Percentiles rank a stretch among this genome's conserved stretches.
Evolutionary conservation across 2,888 invertebrate genomes (phyloP).

Genomic region (Gerosis bhagava): DNA sequence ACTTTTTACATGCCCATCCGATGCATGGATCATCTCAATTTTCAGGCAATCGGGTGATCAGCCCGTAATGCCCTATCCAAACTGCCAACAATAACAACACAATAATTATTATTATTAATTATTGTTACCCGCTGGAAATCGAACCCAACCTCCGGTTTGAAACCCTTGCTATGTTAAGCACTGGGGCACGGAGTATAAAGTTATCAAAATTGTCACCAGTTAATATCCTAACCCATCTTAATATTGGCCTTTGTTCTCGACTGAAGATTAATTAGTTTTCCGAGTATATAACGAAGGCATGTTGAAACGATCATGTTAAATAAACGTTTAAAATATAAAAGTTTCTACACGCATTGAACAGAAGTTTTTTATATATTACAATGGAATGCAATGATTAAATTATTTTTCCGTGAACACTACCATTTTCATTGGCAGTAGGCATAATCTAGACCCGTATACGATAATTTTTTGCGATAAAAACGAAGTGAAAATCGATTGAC

Average conservation of each 20-base stretch:
- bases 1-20: no score
- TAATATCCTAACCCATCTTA: neutral
- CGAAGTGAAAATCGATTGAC: constrained; percentile 35
- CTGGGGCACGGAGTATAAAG: no score
- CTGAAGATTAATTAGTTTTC: constrained; percentile 3
- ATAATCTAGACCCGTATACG: constrained; percentile 32
- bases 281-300: neutral
- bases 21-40: no score
- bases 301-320: constrained; percentile 6
- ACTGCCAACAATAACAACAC: no score
- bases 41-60: no score
- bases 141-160: no score
- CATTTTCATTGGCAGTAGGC: constrained; percentile 23
- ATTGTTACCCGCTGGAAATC: no score
- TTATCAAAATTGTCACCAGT: constrained; percentile 1
- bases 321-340: constrained; percentile 11
- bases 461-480: constrained; percentile 36
- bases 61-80: no score
- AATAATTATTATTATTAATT: no score
- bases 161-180: no score
- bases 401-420: constrained; percentile 12
- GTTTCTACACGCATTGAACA: no score
- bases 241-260: constrained; percentile 8
- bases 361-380: neutral
- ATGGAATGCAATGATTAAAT: constrained; percentile 8